phyloP scores from a whole-genome alignment of 2,797 vertebrate species.

The Prunella strophiata region DNA sequence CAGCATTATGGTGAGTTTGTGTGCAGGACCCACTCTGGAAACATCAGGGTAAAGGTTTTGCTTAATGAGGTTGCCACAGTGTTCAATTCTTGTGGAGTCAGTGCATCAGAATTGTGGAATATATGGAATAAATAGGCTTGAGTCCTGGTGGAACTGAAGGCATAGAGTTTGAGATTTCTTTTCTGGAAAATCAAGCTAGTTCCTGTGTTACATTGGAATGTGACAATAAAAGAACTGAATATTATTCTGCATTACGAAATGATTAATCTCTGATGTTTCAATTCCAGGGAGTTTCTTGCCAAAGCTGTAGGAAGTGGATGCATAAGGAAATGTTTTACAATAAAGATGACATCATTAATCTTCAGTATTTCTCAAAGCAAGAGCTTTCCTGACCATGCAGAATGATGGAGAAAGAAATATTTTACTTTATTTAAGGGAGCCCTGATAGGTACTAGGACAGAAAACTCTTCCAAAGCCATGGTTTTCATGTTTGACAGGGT shows the following conservation, averaged over 20 bases:
- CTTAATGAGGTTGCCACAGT: not conserved
- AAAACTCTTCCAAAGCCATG: not conserved
- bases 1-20: not conserved
- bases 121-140: not conserved
- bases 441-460: conserved; percentile 34
- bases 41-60: not conserved
- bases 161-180: not conserved
- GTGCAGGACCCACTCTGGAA: not conserved
- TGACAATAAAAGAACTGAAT: not conserved
- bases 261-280: not conserved
- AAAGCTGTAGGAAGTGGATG: not conserved
- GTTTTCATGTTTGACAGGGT: conserved; percentile 42
- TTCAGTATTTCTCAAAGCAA: not conserved
- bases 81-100: not conserved
- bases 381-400: not conserved
- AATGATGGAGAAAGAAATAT: not conserved
- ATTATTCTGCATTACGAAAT: not conserved
- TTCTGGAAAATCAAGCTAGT: not conserved
- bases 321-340: conserved; percentile 6
- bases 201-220: not conserved
- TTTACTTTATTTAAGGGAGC: not conserved
- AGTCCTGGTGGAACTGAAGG: not conserved
- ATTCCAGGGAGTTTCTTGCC: not conserved
- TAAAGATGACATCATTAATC: not conserved
- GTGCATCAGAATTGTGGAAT: not conserved